Percentiles rank a stretch among this genome's conserved stretches.
These are phyloP conservation scores for Platichthys stellatus DNA, from an alignment of 2,113 vertebrate species.

Conservation along the genomic window DNA sequence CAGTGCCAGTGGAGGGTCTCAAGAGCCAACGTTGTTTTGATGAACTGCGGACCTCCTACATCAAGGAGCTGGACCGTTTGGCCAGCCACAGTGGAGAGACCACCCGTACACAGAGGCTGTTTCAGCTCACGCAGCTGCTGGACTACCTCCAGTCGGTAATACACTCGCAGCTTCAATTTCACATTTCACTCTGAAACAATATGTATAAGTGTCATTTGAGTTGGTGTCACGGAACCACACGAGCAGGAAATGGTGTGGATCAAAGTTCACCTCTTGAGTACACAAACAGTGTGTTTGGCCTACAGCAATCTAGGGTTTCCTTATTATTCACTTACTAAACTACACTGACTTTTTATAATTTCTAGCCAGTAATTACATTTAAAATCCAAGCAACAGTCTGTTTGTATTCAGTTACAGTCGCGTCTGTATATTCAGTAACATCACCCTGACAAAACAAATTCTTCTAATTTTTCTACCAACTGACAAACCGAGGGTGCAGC, in stretches of 20 bases:
- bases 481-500: not conserved
- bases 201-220: conserved; percentile 2
- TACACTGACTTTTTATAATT: not conserved
- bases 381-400: not conserved
- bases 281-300: not conserved
- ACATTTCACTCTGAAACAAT: conserved; percentile 15
- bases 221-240: not conserved
- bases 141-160: conserved; percentile 95
- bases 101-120: conserved; percentile 91
- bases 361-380: conserved; percentile 1
- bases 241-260: not conserved
- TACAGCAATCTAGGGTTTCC: not conserved
- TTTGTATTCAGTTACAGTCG: not conserved
- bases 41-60: conserved; percentile 96
- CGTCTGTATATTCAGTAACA: not conserved
- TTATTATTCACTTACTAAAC: not conserved
- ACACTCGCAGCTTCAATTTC: conserved; percentile 12
- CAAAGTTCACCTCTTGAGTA: not conserved
- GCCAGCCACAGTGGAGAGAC: conserved; percentile 90
- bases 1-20: conserved; percentile 95
- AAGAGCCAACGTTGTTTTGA: conserved; percentile 95
- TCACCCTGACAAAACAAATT: not conserved
- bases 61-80: conserved; percentile 95
- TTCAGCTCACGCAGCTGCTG: conserved; percentile 96
- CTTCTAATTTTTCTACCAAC: not conserved